A percentile compares a stretch with the other conserved stretches of the same genome.
phyloP scores from a whole-genome alignment of 2,888 invertebrate genomes.

The Myopa tessellatipennis region DNA sequence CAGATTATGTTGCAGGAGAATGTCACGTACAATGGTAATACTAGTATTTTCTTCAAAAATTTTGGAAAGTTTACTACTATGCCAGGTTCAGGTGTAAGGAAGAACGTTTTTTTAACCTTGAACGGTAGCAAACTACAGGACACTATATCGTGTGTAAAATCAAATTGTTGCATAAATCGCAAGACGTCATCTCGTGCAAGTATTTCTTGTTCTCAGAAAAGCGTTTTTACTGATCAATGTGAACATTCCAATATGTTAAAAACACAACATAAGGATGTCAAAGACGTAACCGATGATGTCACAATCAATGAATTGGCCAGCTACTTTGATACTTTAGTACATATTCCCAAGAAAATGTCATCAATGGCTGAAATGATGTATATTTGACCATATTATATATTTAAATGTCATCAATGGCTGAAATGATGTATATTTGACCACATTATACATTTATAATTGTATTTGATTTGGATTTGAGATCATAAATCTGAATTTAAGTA shows the following conservation, averaged over 20 bases:
- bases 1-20: slow-evolving; percentile 55
- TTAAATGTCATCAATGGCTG: slow-evolving; percentile 93
- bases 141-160: background rate
- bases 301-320: slow-evolving; percentile 95
- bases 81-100: slow-evolving; percentile 47
- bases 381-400: slow-evolving; percentile 72
- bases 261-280: slow-evolving; percentile 40
- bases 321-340: slow-evolving; percentile 94
- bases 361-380: slow-evolving; percentile 99
- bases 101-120: background rate
- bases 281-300: slow-evolving; percentile 73
- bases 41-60: slow-evolving; percentile 46
- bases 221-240: background rate
- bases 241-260: slow-evolving; percentile 34
- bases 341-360: slow-evolving; percentile 98
- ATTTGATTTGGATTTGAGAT: too few species aligned
- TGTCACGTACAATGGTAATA: slow-evolving; percentile 50
- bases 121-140: background rate
- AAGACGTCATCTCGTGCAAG: background rate
- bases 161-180: background rate
- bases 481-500: too few species aligned
- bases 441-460: too few species aligned
- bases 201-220: too few species aligned
- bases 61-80: slow-evolving; percentile 54
- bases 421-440: slow-evolving; percentile 95